These are phyloP conservation scores for Microcebus griseorufus DNA, from an alignment of 2,113 vertebrate species.

Conservation along the genomic window DNA sequence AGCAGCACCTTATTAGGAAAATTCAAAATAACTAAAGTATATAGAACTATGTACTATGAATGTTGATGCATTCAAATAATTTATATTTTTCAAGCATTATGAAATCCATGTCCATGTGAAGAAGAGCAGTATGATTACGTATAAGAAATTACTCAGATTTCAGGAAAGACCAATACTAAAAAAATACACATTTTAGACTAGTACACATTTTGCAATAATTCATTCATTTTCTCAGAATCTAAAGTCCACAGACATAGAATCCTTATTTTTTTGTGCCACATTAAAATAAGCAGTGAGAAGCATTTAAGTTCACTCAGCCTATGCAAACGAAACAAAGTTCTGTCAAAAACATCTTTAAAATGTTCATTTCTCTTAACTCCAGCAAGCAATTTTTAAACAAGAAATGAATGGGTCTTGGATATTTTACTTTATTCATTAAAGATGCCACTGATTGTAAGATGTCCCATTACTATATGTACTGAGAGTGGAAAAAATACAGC, in stretches of 20 bases:
- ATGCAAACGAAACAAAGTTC: neutral
- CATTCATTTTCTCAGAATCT: neutral
- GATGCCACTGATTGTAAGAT: neutral
- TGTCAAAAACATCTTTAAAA: neutral
- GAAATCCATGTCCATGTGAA: neutral
- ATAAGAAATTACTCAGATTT: neutral
- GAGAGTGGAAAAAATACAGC: neutral
- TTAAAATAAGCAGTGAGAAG: neutral
- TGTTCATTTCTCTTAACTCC: neutral
- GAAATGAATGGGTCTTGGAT: neutral
- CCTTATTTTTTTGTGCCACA: neutral
- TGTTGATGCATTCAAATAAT: neutral
- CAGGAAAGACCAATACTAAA: neutral
- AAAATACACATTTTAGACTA: neutral
- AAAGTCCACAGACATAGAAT: neutral
- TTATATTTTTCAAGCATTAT: neutral
- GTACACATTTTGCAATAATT: neutral
- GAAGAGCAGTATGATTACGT: neutral
- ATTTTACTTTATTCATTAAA: neutral
- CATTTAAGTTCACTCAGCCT: neutral
- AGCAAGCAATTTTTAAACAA: conserved; percentile 2
- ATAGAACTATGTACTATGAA: neutral
- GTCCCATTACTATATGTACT: neutral
- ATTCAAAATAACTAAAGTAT: neutral
- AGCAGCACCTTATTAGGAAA: neutral